Base-by-base conservation (phyloP, 2,888 invertebrate genomes). In the Antitype chi region DNA sequence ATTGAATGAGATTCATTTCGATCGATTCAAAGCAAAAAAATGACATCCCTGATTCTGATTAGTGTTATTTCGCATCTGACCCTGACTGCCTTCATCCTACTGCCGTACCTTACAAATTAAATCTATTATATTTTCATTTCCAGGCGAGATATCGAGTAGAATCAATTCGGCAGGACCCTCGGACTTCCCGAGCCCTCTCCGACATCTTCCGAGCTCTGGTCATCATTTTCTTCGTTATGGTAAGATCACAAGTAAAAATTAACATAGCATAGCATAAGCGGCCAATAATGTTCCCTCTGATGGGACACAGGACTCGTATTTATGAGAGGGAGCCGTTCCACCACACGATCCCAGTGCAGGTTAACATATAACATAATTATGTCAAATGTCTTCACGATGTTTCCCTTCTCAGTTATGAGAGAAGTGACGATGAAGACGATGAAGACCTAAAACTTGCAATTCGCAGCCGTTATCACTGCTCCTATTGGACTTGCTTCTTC, bases 171-270 rank as follows among this genome's bases (percentile, higher is more conserved):
- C 90, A 93, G 28, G 96, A 96, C 67, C 94, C 94, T 3, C 91
- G 94, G 9, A 94, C 94, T 0, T 93, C 94, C 0, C 87, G 95
- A 3, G 90, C 89, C 0, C 89, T 94, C 43, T 91, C 93, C 13
- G 95, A 95, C 70, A 91, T 96, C 59, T 95, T 95, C 82, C 90
- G 96, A 3, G 92, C 96, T 0, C 88, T 96, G 20, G 94, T 96
- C 85, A 94, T 96, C 81, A 93, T 96, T 52, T 96, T 95, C 90
- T 95, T 96, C 55, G 93, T 96, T 2, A 93, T 94, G 92, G 96
- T 96, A 89, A 92, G 93, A 70, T 13, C 5, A 28, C 9, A 52
- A 52, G n/a, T 17, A 32, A 28, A 25, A 20, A 47, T 43, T 15
- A 9, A 9, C 13, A 60, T 60, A 32, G 28, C 60, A 23, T 7